A percentile compares a stretch with the other conserved stretches of the same genome.
These are phyloP conservation scores for Alloplasta piceator DNA, from an alignment of 2,888 invertebrate genomes.

Conservation along the genomic window DNA sequence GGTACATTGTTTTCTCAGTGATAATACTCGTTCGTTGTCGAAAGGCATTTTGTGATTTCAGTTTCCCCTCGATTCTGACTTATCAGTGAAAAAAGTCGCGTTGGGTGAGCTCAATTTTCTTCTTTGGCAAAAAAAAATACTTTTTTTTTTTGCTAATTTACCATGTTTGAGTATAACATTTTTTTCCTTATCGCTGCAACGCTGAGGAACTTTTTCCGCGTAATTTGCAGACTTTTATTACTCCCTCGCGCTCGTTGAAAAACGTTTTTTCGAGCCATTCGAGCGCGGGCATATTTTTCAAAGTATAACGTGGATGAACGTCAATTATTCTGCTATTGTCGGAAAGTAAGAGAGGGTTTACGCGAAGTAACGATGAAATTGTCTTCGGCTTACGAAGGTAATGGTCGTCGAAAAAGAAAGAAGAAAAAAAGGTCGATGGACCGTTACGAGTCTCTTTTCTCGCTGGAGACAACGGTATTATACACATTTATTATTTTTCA, in stretches of 20 bases:
- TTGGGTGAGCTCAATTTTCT: slow-evolving; percentile 11
- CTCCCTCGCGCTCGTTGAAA: slow-evolving; percentile 20
- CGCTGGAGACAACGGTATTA: slow-evolving; percentile 37
- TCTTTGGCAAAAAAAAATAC: background rate
- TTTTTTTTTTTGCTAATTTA: background rate
- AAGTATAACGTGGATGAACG: slow-evolving; percentile 26
- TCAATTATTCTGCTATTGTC: slow-evolving; percentile 20
- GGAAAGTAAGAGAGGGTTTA: slow-evolving; percentile 16
- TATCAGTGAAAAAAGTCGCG: slow-evolving; percentile 42
- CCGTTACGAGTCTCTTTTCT: slow-evolving; percentile 45
- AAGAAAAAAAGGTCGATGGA: slow-evolving; percentile 47
- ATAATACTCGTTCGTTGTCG: slow-evolving; percentile 32
- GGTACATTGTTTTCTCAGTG: no score
- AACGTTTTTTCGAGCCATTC: slow-evolving; percentile 11
- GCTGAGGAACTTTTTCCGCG: slow-evolving; percentile 22
- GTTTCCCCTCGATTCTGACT: slow-evolving; percentile 29
- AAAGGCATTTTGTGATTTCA: slow-evolving; percentile 37
- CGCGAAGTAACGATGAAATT: slow-evolving; percentile 29
- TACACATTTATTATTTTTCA: slow-evolving; percentile 48
- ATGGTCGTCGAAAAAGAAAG: slow-evolving; percentile 30
- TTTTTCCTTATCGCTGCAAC: background rate
- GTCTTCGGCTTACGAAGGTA: slow-evolving; percentile 24
- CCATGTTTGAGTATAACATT: slow-evolving; percentile 16
- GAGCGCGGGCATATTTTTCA: slow-evolving; percentile 24
- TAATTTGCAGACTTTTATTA: slow-evolving; percentile 39